phyloP scores from a whole-genome alignment of 64 coral and sea anemone genomes.

The Dendronephthya gigantea region DNA sequence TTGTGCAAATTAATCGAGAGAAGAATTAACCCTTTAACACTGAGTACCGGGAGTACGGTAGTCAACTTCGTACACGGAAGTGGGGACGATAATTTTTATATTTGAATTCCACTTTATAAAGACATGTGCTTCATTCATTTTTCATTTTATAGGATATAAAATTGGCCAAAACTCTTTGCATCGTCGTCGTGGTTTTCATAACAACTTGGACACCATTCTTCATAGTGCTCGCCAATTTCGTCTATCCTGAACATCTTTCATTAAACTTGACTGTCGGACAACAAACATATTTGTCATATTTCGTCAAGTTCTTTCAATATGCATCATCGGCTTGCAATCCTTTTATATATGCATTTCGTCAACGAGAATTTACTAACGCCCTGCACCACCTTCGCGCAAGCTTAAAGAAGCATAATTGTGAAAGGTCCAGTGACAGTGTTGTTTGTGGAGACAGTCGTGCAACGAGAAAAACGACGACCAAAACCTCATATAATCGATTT shows the following conservation, averaged over 20 bases:
- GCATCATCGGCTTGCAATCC: background rate
- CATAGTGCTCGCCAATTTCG: background rate
- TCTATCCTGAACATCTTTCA: background rate
- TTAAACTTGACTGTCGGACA: background rate
- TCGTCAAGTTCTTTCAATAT: background rate
- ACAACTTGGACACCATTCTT: background rate
- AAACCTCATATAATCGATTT: background rate
- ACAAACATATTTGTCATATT: background rate
- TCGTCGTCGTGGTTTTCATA: background rate
- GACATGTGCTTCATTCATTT: background rate
- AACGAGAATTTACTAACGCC: background rate
- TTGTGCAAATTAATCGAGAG: too few species aligned
- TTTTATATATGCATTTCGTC: background rate
- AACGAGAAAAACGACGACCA: background rate
- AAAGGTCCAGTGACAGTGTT: background rate
- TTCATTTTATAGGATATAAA: background rate
- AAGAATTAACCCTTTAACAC: too few species aligned
- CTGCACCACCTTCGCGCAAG: background rate
- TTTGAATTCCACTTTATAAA: background rate
- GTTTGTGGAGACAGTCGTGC: background rate
- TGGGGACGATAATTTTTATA: too few species aligned
- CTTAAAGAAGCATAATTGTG: background rate
- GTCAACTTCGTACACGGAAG: too few species aligned
- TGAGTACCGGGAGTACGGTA: too few species aligned
- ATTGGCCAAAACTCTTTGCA: background rate